Conservation (phyloP, 2,888 invertebrate genomes). For the Candidula unifasciata region DNA sequence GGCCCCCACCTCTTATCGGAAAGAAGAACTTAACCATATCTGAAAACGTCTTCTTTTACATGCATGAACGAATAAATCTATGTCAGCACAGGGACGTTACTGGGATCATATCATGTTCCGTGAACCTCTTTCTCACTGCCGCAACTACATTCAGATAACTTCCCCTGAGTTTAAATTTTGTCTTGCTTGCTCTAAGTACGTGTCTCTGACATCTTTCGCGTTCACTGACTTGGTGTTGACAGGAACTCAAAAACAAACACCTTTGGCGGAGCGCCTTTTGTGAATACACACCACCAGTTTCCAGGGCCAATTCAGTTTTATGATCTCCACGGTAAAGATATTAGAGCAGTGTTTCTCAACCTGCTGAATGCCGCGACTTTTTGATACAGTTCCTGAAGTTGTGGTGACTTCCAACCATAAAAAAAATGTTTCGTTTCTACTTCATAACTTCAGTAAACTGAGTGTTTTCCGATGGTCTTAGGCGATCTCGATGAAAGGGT, state of each 20-base stretch:
- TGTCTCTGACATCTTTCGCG: neutral
- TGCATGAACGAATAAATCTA: no score
- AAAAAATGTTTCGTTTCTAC: no score
- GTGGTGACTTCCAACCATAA: no score
- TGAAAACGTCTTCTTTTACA: no score
- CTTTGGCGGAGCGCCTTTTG: neutral
- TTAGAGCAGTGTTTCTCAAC: no score
- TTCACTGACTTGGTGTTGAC: constrained; percentile 30
- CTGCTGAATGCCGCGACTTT: no score
- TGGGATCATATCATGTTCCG: neutral
- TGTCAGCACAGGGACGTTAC: neutral
- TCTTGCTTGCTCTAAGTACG: constrained; percentile 5
- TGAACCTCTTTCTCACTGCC: neutral
- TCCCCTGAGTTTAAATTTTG: neutral
- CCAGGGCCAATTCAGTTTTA: constrained; percentile 1
- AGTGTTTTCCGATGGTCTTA: no score
- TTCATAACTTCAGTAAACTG: no score
- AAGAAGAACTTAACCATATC: no score
- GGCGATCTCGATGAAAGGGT: no score
- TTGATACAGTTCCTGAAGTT: no score
- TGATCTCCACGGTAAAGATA: constrained; percentile 25
- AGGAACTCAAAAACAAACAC: constrained; percentile 26
- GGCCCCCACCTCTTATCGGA: no score
- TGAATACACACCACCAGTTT: neutral
- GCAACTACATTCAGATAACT: neutral